A percentile compares a stretch with the other conserved stretches of the same genome.
Conservation (phyloP, 1,140 invertebrate genomes). For the Melitaea cinxia region DNA sequence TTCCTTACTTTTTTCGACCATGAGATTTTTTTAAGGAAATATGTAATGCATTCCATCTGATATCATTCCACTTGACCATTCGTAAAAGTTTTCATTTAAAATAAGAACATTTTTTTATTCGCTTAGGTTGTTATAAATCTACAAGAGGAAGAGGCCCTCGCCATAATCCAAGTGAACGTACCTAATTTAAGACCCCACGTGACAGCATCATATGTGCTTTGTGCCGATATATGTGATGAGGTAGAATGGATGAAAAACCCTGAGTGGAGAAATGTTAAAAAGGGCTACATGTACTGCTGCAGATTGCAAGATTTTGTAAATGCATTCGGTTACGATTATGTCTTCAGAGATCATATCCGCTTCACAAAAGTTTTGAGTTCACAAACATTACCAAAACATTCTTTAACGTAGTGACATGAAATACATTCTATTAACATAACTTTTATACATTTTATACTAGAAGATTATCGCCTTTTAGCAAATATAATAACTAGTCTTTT, state of each 20-base stretch:
- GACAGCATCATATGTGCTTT: slow-evolving; percentile 43
- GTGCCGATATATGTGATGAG: slow-evolving; percentile 57
- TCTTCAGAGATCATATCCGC: background rate
- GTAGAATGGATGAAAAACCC: slow-evolving; percentile 45
- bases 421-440: no score
- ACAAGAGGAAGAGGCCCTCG: slow-evolving; percentile 45
- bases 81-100: background rate
- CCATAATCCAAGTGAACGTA: slow-evolving; percentile 66
- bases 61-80: background rate
- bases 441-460: no score
- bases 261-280: slow-evolving; percentile 46
- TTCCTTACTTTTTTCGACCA: no score
- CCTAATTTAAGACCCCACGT: slow-evolving; percentile 47
- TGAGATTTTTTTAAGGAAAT: no score
- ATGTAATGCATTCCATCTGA: no score
- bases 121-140: slow-evolving; percentile 64
- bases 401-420: background rate
- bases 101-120: slow-evolving; percentile 9
- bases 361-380: background rate
- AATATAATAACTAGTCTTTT: no score
- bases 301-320: slow-evolving; percentile 50
- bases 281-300: slow-evolving; percentile 66
- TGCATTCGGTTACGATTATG: slow-evolving; percentile 25
- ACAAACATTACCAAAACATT: background rate
- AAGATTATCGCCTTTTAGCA: no score